These are phyloP conservation scores for Bubo blakistoni DNA, from an alignment of 2,113 vertebrate species.

Conservation along the genomic window DNA sequence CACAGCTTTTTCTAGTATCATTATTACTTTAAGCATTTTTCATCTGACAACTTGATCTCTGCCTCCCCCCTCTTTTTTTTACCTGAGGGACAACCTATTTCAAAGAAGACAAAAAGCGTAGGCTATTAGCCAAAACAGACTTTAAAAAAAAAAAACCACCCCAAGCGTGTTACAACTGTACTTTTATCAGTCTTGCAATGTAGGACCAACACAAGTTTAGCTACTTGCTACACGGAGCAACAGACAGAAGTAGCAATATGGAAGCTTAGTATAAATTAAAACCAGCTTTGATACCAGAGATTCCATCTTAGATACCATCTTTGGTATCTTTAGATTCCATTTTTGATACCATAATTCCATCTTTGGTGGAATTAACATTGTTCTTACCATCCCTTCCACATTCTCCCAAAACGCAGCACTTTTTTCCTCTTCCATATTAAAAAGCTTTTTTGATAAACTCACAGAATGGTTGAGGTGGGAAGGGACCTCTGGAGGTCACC, in stretches of 20 bases:
- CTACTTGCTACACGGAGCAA: not conserved
- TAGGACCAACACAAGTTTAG: not conserved
- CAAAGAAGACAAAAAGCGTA: not conserved
- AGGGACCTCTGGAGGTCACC: not conserved
- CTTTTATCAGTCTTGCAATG: not conserved
- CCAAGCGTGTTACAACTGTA: not conserved
- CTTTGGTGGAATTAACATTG: not conserved
- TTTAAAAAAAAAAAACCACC: not conserved
- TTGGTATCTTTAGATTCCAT: too few species aligned
- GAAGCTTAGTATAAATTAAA: not conserved
- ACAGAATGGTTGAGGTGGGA: not conserved
- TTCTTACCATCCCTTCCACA: not conserved
- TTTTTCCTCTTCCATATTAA: not conserved
- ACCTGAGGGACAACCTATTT: not conserved
- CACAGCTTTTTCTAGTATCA: not conserved
- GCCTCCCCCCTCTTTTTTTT: too few species aligned
- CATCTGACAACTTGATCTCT: not conserved
- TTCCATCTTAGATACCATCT: too few species aligned
- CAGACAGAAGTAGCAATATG: not conserved
- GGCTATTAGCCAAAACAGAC: not conserved
- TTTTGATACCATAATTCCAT: too few species aligned
- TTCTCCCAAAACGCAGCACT: not conserved
- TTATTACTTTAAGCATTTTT: not conserved
- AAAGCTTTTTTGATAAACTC: not conserved
- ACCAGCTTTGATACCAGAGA: not conserved